Evolutionary conservation across 1,140 invertebrate genomes (phyloP).

Genomic region (Maniola jurtina): DNA sequence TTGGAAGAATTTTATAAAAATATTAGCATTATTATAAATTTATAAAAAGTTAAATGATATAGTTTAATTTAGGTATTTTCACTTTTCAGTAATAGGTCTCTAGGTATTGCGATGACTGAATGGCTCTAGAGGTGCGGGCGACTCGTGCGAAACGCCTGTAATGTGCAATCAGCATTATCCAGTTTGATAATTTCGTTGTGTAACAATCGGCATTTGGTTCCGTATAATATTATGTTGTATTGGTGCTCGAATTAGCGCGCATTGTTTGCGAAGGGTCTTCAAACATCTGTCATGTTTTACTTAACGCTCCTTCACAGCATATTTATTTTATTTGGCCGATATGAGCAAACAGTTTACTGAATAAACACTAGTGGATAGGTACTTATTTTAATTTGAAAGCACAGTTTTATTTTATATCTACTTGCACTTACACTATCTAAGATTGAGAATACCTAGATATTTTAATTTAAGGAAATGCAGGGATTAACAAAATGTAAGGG

Average conservation of each 20-base stretch:
- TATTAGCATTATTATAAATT: no score
- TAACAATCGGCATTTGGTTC: slow-evolving; percentile 55
- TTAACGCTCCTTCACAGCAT: slow-evolving; percentile 30
- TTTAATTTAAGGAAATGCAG: no score
- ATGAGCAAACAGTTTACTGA: slow-evolving; percentile 8
- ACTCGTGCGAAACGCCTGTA: no score
- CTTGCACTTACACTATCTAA: no score
- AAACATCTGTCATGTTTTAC: slow-evolving; percentile 65
- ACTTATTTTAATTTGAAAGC: not conserved
- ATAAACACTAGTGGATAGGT: not conserved
- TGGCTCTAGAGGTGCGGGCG: no score
- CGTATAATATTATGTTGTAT: slow-evolving; percentile 57
- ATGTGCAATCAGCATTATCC: not conserved
- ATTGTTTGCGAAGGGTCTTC: slow-evolving; percentile 54
- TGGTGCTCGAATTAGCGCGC: slow-evolving; percentile 61
- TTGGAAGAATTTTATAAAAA: no score
- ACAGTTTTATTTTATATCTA: not conserved
- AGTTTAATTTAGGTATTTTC: no score
- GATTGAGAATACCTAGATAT: no score
- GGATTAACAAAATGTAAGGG: no score
- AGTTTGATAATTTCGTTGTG: slow-evolving; percentile 43
- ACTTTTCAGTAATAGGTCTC: no score
- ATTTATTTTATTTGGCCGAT: slow-evolving; percentile 22
- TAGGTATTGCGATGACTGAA: no score
- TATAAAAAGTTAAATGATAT: no score